Evolutionary conservation across 2,113 vertebrate genomes (phyloP), one percentile per base, ranked within the genome.

Genomic region (Cygnus atratus): DNA sequence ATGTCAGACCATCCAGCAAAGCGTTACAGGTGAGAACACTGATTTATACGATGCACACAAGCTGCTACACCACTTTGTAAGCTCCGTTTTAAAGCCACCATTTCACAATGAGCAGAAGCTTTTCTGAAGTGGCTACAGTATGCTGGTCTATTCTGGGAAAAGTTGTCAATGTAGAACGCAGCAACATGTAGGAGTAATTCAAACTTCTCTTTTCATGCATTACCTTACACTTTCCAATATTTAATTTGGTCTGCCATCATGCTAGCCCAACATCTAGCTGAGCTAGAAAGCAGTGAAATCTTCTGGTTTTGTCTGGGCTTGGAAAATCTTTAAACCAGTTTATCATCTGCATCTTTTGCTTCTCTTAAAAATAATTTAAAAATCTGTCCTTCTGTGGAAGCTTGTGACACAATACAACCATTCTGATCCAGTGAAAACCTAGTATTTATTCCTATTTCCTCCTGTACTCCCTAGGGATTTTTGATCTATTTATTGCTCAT

Each of bases 111-210:
- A 93, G 66, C 43, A 79, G 33, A 79, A 92, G 61, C 80, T 93
- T 94, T 93, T 70, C 88, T 93, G 71, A 95, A 88, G 83, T 95
- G 35, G 86, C 83, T 96, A 79, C 83, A 71, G 84, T 66, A 92
- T 68, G 57, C 62, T 78, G 84, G 81, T 92, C 86, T 81, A 92
- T 90, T 84, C 61, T 62, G 57, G 61, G 84, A 90, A 88, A 89
- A 95, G 74, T 41, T 93, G 79, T 72, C 94, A 84, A 88, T 90
- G 68, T 92, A 97, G 92, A 96, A 96, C 76, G 87, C 52, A 94
- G 92, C 72, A 84, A 92, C 88, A 74, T 1, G 72, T 96, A 93
- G 79, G 79, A 96, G 79, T 87, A 93, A 95, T 93, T 93, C 28
- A 75, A 25, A 7, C 90, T 93, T 93, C 90, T 70, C 61, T 84